phyloP scores from a whole-genome alignment of 2,888 invertebrate species.

The Cephalotes varians region DNA sequence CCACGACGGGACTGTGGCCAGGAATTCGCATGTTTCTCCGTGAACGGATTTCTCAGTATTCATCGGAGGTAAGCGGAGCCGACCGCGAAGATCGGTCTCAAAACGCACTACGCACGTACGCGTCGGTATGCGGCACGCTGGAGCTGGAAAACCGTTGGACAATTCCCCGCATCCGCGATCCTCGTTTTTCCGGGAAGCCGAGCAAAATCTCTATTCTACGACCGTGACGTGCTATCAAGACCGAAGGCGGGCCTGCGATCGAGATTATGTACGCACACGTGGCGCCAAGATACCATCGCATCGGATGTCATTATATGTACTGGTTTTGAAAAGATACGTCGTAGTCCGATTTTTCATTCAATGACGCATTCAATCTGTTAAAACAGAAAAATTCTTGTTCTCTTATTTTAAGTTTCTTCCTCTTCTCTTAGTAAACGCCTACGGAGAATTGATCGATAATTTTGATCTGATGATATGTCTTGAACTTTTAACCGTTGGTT shows the following conservation, averaged over 20 bases:
- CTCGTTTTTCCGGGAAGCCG: slow-evolving; percentile 65
- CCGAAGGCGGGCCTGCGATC: slow-evolving; percentile 23
- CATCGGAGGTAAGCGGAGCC: slow-evolving; percentile 48
- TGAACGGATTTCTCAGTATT: slow-evolving; percentile 61
- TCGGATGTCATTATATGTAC: not conserved
- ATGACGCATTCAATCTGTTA: not conserved
- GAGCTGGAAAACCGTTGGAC: slow-evolving; percentile 62
- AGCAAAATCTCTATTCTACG: slow-evolving; percentile 68
- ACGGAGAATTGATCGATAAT: not conserved
- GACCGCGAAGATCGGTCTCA: slow-evolving; percentile 63
- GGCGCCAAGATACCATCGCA: slow-evolving; percentile 39
- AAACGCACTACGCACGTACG: slow-evolving; percentile 62
- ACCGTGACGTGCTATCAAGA: slow-evolving; percentile 57
- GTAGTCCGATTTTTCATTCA: not conserved
- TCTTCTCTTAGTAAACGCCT: not conserved
- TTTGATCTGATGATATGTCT: not conserved
- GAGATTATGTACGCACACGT: slow-evolving; percentile 25
- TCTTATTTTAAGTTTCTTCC: not conserved
- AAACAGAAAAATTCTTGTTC: not conserved
- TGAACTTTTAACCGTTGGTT: not conserved
- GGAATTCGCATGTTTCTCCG: slow-evolving; percentile 62
- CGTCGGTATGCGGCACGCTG: slow-evolving; percentile 62
- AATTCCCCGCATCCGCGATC: slow-evolving; percentile 40
- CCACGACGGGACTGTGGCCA: slow-evolving; percentile 48
- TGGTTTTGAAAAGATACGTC: not conserved